Percentiles rank a stretch among this genome's conserved stretches.
These are phyloP conservation scores for Cosmia trapezina DNA, from an alignment of 2,888 invertebrate genomes.

Conservation along the genomic window DNA sequence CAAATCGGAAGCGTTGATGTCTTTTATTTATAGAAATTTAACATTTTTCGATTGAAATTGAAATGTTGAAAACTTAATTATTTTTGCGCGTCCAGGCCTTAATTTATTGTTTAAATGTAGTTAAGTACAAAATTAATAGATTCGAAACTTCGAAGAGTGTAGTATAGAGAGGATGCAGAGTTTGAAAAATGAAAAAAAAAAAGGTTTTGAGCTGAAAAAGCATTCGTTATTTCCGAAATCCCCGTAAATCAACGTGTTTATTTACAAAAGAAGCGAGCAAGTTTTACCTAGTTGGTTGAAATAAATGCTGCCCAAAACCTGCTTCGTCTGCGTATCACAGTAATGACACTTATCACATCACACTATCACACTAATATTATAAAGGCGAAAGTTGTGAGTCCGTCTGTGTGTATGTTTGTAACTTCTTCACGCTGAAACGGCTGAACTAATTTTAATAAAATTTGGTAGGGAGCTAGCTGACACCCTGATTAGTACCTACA, in stretches of 20 bases:
- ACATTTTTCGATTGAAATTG: constrained; percentile 23
- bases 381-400: too few species aligned
- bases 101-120: too few species aligned
- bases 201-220: neutral
- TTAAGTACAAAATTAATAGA: neutral
- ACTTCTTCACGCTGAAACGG: too few species aligned
- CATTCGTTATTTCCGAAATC: neutral
- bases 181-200: neutral
- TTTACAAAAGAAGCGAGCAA: constrained; percentile 12
- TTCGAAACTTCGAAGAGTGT: neutral
- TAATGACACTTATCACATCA: too few species aligned
- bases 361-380: too few species aligned
- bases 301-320: constrained; percentile 24
- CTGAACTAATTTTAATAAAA: too few species aligned
- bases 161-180: neutral
- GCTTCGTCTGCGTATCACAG: constrained; percentile 9
- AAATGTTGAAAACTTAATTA: constrained; percentile 9
- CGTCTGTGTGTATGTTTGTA: too few species aligned
- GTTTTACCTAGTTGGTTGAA: neutral
- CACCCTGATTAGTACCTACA: too few species aligned
- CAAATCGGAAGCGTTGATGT: constrained; percentile 75
- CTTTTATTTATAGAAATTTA: constrained; percentile 71
- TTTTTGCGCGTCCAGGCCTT: neutral
- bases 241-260: neutral
- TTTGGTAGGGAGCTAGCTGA: too few species aligned